phyloP scores from a whole-genome alignment of 2,888 invertebrate genomes.

The Idaea straminata region DNA sequence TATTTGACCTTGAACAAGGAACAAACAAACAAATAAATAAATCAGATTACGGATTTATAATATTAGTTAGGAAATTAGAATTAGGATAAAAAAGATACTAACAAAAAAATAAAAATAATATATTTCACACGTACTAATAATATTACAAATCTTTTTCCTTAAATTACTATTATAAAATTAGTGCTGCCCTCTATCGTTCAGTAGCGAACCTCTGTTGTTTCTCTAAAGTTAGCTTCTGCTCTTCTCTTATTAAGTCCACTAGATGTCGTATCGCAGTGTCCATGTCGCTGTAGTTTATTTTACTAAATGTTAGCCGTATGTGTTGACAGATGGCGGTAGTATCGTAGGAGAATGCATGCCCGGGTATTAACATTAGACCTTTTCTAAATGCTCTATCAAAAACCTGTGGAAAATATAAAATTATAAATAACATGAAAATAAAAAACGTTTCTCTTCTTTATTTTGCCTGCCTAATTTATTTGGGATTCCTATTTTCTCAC shows the following conservation, averaged over 20 bases:
- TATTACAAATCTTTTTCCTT: neutral
- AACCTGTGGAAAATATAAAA: constrained; percentile 41
- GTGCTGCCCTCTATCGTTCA: constrained; percentile 39
- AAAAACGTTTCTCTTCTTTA: too few relatives aligned
- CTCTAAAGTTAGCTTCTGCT: constrained; percentile 56
- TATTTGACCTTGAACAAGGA: too few relatives aligned
- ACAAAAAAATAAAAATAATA: neutral
- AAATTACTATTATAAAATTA: constrained; percentile 2
- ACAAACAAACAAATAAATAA: too few relatives aligned
- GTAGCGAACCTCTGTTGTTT: constrained; percentile 45
- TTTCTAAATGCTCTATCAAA: constrained; percentile 82
- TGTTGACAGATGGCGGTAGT: constrained; percentile 82
- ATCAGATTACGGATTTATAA: too few relatives aligned
- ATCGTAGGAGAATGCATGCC: constrained; percentile 86
- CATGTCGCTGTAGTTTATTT: constrained; percentile 83
- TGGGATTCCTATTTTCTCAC: too few relatives aligned
- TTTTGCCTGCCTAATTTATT: too few relatives aligned
- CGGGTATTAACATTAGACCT: constrained; percentile 86
- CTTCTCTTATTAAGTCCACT: constrained; percentile 81
- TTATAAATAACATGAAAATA: neutral
- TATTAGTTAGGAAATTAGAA: too few relatives aligned
- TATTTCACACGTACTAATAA: neutral
- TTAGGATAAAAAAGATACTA: too few relatives aligned
- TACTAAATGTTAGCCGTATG: constrained; percentile 86
- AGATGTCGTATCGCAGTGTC: constrained; percentile 80